Evolutionary conservation across 2,888 invertebrate species (phyloP).

Genomic region (Patella pellucida): DNA sequence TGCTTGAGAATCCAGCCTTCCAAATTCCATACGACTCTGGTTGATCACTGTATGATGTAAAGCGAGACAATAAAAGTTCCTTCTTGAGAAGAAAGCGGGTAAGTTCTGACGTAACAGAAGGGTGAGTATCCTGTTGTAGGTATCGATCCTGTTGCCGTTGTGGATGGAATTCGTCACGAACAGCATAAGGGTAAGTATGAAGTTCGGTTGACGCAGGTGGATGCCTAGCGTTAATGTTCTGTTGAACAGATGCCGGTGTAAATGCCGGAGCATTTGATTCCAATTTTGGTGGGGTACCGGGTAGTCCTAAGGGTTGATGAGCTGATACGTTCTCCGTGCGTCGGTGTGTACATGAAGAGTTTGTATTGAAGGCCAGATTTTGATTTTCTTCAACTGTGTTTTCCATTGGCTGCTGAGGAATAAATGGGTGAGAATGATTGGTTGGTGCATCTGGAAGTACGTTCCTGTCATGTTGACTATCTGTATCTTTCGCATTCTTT

Average conservation of each 20-base stretch:
- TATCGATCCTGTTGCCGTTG: not conserved
- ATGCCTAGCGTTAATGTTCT: too few species aligned
- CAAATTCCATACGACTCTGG: constrained; percentile 17
- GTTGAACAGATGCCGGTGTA: not conserved
- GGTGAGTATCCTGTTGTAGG: not conserved
- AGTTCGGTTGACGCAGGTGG: too few species aligned
- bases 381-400: not conserved
- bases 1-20: constrained; percentile 21
- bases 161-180: not conserved
- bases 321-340: too few species aligned
- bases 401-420: not conserved
- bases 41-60: constrained; percentile 20
- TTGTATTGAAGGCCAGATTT: not conserved
- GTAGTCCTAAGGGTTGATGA: not conserved
- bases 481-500: not conserved
- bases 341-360: too few species aligned
- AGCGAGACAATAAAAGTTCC: constrained; percentile 17
- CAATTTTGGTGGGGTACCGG: not conserved
- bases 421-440: not conserved
- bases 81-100: constrained; percentile 18
- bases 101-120: constrained; percentile 8
- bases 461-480: not conserved
- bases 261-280: not conserved
- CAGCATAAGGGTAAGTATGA: too few species aligned
- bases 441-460: not conserved